Conservation (phyloP, 2,797 vertebrate genomes). For the Gambusia yucatana region DNA sequence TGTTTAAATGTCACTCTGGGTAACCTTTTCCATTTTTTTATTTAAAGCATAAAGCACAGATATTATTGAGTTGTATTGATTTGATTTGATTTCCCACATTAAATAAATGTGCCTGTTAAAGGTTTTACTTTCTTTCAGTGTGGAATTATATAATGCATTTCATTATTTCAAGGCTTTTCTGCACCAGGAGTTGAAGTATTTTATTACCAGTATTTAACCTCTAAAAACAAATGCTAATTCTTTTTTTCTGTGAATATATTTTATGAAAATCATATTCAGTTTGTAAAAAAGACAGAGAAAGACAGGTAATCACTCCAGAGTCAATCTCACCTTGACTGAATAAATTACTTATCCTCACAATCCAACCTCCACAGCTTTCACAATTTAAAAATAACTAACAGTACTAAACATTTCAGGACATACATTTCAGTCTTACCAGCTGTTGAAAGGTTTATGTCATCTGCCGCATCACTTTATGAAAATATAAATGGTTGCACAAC, state of each 20-base stretch:
- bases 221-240: neutral
- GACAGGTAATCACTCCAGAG: neutral
- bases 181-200: neutral
- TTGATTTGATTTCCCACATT: neutral
- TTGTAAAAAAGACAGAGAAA: neutral
- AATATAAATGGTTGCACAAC: slow-evolving; percentile 26
- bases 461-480: slow-evolving; percentile 24
- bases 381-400: slow-evolving; percentile 17
- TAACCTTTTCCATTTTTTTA: neutral
- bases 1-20: neutral
- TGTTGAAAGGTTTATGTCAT: slow-evolving; percentile 33
- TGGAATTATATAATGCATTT: neutral
- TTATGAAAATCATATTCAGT: neutral
- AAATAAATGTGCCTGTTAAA: neutral
- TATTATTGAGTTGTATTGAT: neutral
- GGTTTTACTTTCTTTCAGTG: neutral
- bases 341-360: slow-evolving; percentile 17
- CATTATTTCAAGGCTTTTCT: neutral
- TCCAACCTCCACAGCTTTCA: slow-evolving; percentile 35
- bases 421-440: slow-evolving; percentile 18
- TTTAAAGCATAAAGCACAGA: neutral
- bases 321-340: neutral
- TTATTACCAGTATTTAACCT: neutral
- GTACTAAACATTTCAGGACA: slow-evolving; percentile 1
- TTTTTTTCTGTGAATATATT: neutral